Evolutionary conservation across 2,797 vertebrate species (phyloP), one percentile per base, ranked within the genome.

Genomic region (Otolemur crassicaudatus): DNA sequence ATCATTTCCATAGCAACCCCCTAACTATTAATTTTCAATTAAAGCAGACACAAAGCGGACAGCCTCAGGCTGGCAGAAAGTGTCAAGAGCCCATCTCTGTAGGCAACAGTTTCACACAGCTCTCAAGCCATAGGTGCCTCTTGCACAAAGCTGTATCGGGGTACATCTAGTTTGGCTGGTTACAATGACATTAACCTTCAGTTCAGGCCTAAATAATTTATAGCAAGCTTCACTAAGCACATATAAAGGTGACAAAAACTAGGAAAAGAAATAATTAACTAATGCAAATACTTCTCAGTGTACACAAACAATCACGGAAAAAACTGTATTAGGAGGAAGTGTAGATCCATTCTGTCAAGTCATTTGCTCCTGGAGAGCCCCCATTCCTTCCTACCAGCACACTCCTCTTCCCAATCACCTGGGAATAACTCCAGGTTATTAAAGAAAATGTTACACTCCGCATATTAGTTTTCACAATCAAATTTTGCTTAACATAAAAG

Each of bases 11-110:
- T 99, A 99, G 99, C 99, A 99, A 99, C 99, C 98, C 98, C 97
- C 99, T 98, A 99, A 99, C 99, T 99, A 99, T 99, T 99, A 98
- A 99, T 99, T 99, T 99, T 99, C 99, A 99, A 99, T 99, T 99
- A 99, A 99, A 99, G 99, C 99, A 99, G 99, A 99, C 98, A 99
- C 99, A 99, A 99, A 99, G 99, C 98, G 98, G 98, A 98, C 98
- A 98, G 99, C 99, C 99, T 99, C 98, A 97, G 99, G 99, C 99
- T 98, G 98, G 98, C 98, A 98, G 99, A 99, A 98, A 99, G 99
- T 99, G 99, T 99, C 99, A 99, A 99, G 99, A 98, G 98, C 98
- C 98, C 98, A 98, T 99, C 99, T 99, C 98, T 98, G 98, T 98
- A 98, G 98, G 99, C 99, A 98, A 99, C 98, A 99, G 99, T 99